phyloP scores from a whole-genome alignment of 2,888 invertebrate genomes.

The Callyntrura sp. region DNA sequence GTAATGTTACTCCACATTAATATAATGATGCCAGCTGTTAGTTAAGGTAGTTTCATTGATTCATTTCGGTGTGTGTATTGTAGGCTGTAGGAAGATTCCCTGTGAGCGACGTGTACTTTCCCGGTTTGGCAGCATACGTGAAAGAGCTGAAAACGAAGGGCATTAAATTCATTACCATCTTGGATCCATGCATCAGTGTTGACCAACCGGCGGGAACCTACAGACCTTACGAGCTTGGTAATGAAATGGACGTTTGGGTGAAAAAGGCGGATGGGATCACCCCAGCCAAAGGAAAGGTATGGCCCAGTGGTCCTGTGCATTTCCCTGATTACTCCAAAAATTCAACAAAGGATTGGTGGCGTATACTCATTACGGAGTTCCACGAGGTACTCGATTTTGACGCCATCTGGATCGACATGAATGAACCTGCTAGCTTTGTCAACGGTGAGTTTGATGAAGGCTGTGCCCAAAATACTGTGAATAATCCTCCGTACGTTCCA shows the following conservation, averaged over 20 bases:
- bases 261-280: conserved; percentile 76
- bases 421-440: conserved; percentile 94
- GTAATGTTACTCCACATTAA: conserved; percentile 84
- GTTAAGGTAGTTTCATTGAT: neutral
- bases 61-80: neutral
- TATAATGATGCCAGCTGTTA: too few relatives aligned
- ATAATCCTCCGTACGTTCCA: conserved; percentile 90
- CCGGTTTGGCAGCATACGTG: conserved; percentile 89
- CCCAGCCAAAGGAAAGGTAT: conserved; percentile 80
- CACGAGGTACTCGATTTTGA: conserved; percentile 80
- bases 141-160: conserved; percentile 88
- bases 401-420: conserved; percentile 88
- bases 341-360: conserved; percentile 81
- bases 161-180: conserved; percentile 76
- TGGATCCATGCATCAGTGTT: conserved; percentile 46
- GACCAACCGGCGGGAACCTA: conserved; percentile 26
- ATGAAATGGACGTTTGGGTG: conserved; percentile 80
- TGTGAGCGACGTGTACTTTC: conserved; percentile 88
- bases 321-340: conserved; percentile 83
- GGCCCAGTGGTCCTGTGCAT: conserved; percentile 79
- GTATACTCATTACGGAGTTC: conserved; percentile 80
- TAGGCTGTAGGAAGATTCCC: conserved; percentile 89
- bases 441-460: conserved; percentile 88
- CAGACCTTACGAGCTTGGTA: conserved; percentile 65
- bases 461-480: conserved; percentile 87